Base-by-base conservation (phyloP, 2,888 invertebrate genomes). In the Auanema freiburgensis region DNA sequence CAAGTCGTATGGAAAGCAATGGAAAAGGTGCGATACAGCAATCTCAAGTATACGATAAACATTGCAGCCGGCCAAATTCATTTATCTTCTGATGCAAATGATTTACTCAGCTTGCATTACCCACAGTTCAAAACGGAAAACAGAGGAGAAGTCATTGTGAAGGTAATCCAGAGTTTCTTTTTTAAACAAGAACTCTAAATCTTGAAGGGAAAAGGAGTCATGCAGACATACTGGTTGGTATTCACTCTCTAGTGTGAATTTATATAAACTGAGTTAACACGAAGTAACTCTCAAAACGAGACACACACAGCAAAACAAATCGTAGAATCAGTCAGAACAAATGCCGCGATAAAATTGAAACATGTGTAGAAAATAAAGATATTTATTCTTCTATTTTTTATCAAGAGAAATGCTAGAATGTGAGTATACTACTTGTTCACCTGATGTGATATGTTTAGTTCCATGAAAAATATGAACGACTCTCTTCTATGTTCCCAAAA, bases 1-100 rank as follows among this genome's bases (percentile, higher is more conserved):
- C 77, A 1, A 72, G 72, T 44, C 58, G 77, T 23, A 77, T 77
- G 77, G 76, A 77, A 52, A 74, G 74, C 61, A 71, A 72, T 57
- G 72, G 75, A 54, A 71, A 71, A 63, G 69, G 72, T 72, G 10
- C 12, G 43, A n/a, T 11, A 43, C 11, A 43, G 12, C n/a, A 12
- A n/a, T 43, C 12, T 14, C 11, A 42, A 53, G 59, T 21, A 59
- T 53, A 18, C 43, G 59, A 43, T 53, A 59, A 53, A 51, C n/a
- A n/a, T n/a, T n/a, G n/a, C n/a, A 76, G 76, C 76, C 21, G 71
- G 72, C 40, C 70, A 71, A 41, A 74, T 76, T 56, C 76, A 76
- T 59, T 50, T 76, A 3, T 72, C 74, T 2, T 42, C 63, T 6
- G 72, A 76, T 10, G 69, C 72, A 18, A 59, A 67, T 52, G 63